Evolutionary conservation across 2,113 vertebrate species (phyloP), one percentile per base, ranked within the genome.

Genomic region (Thinocorus orbignyianus): DNA sequence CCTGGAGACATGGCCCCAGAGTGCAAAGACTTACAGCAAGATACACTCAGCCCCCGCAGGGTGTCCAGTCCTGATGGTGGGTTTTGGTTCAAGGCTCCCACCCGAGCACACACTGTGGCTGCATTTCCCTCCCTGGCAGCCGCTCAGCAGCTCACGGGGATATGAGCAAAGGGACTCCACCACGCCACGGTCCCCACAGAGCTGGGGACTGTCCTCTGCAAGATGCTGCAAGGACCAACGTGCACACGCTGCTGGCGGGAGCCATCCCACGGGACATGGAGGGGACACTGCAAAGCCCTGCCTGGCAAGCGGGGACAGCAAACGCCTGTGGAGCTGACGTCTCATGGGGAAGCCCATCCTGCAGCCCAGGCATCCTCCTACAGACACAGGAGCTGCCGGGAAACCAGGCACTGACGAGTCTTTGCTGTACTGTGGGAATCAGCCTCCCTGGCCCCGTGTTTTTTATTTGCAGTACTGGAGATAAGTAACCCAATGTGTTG

Each of bases 191-290:
- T 46, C 73, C 85, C 72, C 41, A 58, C 64, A n/a, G 48, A 35
- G 64, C 64, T n/a, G 88, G 35, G 37, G 14, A 42, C 14, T 35
- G 28, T 46, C 55, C 33, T 30, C 49, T 2, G 7, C 4, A 25
- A 44, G 69, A 11, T 1, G 25, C 37, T 37, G 64, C 51, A 28
- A 17, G 55, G n/a, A 25, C n/a, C 0, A 5, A 42, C 0, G 7
- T n/a, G 30, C 2, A 2, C 33, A 31, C 0, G 6, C 12, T 0
- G 9, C 17, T 12, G 33, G 8, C 0, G 0, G 52, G 42, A 84
- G n/a, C 41, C 46, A n/a, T 37, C 48, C 68, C 2, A 0, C 0
- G 13, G 84, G 61, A 68, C 4, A 8, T 0, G 0, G 35, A 74
- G 48, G 39, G 90, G 66, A 58, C 5, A 3, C 19, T 0, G 6